Conservation (phyloP, 2,888 invertebrate species). For the Mesorhabditis sp. region DNA sequence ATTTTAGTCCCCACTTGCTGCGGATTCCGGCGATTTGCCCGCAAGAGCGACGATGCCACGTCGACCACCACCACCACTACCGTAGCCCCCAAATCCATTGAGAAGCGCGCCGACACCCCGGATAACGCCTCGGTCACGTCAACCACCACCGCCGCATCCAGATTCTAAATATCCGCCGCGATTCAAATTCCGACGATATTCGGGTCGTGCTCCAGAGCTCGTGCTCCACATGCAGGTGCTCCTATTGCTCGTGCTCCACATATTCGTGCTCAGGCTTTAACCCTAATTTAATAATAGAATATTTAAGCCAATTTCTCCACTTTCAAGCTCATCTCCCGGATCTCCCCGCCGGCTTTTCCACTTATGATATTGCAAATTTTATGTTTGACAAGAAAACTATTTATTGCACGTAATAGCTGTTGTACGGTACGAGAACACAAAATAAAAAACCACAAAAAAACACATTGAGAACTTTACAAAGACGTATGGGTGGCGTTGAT, state of each 20-base stretch:
- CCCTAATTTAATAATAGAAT: not conserved
- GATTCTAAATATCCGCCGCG: too few relatives aligned
- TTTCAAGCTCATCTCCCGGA: not conserved
- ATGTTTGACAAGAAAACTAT: not conserved
- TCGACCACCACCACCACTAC: not conserved
- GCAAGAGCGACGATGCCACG: not conserved
- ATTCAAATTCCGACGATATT: too few relatives aligned
- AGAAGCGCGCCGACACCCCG: too few relatives aligned
- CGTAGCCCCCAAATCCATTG: not conserved
- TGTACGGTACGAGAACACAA: too few relatives aligned
- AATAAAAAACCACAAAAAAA: not conserved
- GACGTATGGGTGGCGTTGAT: slow-evolving; percentile 9
- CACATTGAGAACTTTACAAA: not conserved
- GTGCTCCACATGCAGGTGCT: too few relatives aligned
- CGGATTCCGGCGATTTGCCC: not conserved
- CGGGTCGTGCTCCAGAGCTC: too few relatives aligned
- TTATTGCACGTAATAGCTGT: not conserved
- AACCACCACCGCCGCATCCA: too few relatives aligned
- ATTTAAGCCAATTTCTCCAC: not conserved
- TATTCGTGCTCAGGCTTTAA: too few relatives aligned
- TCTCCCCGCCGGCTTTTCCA: slow-evolving; percentile 5
- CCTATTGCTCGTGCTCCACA: too few relatives aligned
- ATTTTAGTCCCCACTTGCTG: not conserved
- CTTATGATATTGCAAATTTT: not conserved
- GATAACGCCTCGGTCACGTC: too few relatives aligned